Conservation (phyloP, 2,113 vertebrate species). For the Sinocyclocheilus anshuiensis region DNA sequence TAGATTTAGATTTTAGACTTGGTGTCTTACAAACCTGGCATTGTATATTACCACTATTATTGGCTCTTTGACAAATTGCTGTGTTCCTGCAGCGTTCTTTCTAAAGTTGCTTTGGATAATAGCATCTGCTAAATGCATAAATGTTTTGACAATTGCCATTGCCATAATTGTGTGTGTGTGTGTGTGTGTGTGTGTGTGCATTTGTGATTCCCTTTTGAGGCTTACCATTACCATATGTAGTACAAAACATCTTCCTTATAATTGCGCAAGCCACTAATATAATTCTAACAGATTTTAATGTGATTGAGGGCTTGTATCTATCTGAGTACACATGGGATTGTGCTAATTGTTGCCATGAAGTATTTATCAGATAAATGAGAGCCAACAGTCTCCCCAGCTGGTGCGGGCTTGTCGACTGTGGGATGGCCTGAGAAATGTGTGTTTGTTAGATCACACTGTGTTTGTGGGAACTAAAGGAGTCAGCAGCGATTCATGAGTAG, state of each 20-base stretch:
- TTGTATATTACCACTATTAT: background rate
- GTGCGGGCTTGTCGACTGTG: conserved; percentile 24
- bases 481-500: background rate
- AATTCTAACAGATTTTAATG: conserved; percentile 46
- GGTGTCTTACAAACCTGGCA: background rate
- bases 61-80: background rate
- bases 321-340: conserved; percentile 39
- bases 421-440: background rate
- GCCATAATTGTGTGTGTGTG: background rate
- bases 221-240: conserved; percentile 20
- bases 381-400: conserved; percentile 40
- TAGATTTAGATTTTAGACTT: too few species aligned
- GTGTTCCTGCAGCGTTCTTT: background rate
- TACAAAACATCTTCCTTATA: conserved; percentile 40
- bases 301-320: conserved; percentile 53
- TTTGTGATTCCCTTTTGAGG: conserved; percentile 16
- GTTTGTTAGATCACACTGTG: conserved; percentile 18
- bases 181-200: background rate
- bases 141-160: background rate
- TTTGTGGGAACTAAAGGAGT: background rate
- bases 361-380: conserved; percentile 50
- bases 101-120: background rate
- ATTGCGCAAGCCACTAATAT: conserved; percentile 11
- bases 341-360: conserved; percentile 52
- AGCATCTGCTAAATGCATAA: conserved; percentile 3